A percentile compares a stretch with the other conserved stretches of the same genome.
These are phyloP conservation scores for Eulemur albifrons DNA, from an alignment of 2,797 vertebrate genomes.

Conservation along the genomic window DNA sequence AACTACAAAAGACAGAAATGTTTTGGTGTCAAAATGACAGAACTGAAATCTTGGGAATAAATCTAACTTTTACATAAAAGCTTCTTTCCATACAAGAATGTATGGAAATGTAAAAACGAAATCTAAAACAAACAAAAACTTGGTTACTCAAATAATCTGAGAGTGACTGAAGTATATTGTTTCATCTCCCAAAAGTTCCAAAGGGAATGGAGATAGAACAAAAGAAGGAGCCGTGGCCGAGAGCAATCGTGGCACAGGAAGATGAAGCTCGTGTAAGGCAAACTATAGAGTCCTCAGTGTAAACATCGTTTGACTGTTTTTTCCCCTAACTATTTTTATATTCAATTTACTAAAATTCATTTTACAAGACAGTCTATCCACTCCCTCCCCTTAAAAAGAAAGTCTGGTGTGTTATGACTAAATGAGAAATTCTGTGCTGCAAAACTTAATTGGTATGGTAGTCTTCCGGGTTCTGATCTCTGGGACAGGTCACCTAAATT, in stretches of 20 bases:
- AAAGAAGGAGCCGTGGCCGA: background rate
- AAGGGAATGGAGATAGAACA: background rate
- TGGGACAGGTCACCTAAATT: background rate
- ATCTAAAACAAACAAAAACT: constrained; percentile 25
- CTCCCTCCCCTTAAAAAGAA: background rate
- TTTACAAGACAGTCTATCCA: background rate
- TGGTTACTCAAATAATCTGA: background rate
- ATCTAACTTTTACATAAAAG: background rate
- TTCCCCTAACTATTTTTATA: background rate
- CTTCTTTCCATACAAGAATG: background rate
- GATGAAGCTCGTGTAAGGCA: background rate
- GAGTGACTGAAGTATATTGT: background rate
- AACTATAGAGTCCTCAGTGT: background rate
- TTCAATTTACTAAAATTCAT: background rate
- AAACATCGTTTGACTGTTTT: background rate
- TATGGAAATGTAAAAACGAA: background rate
- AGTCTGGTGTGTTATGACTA: background rate
- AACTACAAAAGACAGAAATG: constrained; percentile 14
- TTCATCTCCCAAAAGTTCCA: background rate
- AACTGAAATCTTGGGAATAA: constrained; percentile 28
- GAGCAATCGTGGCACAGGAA: background rate
- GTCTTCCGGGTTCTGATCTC: background rate
- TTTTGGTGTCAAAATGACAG: background rate
- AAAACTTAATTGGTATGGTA: background rate
- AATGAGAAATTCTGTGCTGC: background rate